Conservation (phyloP, 1,140 invertebrate genomes). For the Episyrphus balteatus region DNA sequence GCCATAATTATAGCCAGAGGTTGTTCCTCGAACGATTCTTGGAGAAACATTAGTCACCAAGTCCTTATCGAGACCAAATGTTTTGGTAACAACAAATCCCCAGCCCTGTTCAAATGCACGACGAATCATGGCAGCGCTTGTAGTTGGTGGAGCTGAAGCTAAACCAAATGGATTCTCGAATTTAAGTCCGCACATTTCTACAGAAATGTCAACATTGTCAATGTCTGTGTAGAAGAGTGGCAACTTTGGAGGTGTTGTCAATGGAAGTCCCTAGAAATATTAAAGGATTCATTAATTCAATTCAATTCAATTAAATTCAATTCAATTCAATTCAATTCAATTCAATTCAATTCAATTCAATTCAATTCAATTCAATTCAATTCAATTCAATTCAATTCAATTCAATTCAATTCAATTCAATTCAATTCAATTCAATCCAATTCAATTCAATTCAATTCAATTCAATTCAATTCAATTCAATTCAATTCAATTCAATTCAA, state of each 20-base stretch:
- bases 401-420: not conserved
- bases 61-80: slow-evolving; percentile 92
- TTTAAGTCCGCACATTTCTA: slow-evolving; percentile 76
- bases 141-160: slow-evolving; percentile 93
- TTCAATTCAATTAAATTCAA: not conserved
- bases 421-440: not conserved
- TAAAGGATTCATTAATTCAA: too few species aligned
- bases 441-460: not conserved
- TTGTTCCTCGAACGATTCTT: slow-evolving; percentile 85
- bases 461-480: not conserved
- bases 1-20: slow-evolving; percentile 82
- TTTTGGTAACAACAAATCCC: slow-evolving; percentile 95
- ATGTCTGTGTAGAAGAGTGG: slow-evolving; percentile 90
- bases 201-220: slow-evolving; percentile 83
- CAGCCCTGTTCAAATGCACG: slow-evolving; percentile 91
- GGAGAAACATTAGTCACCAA: slow-evolving; percentile 94
- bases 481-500: not conserved
- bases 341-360: not conserved
- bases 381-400: not conserved
- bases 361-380: not conserved
- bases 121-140: slow-evolving; percentile 88
- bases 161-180: slow-evolving; percentile 97
- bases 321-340: not conserved
- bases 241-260: slow-evolving; percentile 56
- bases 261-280: slow-evolving; percentile 42